Conservation (phyloP, 2,113 vertebrate species). For the Mormyrus iriodes region DNA sequence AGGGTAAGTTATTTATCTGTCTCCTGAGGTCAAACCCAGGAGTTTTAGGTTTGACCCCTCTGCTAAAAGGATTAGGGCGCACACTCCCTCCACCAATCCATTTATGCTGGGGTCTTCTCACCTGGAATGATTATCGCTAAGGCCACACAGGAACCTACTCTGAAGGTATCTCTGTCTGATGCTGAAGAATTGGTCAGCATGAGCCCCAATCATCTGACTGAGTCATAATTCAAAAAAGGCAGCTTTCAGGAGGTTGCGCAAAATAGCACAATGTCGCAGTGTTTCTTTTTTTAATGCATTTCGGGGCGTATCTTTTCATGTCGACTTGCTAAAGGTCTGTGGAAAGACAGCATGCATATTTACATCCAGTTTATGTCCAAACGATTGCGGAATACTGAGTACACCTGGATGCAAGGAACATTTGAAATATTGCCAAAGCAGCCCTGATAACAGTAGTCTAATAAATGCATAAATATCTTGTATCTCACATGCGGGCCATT, state of each 20-base stretch:
- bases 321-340: not conserved
- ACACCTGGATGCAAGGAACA: not conserved
- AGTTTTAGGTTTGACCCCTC: slow-evolving; percentile 4
- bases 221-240: not conserved
- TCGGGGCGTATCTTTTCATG: not conserved
- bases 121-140: not conserved
- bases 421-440: not conserved
- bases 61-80: slow-evolving; percentile 4
- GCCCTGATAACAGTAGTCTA: not conserved
- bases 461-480: not conserved
- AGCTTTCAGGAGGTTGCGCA: not conserved
- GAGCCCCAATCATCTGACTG: not conserved
- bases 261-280: not conserved
- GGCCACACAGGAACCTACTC: not conserved
- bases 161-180: not conserved
- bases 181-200: not conserved
- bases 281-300: not conserved
- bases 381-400: not conserved
- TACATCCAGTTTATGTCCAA: not conserved
- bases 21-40: not conserved
- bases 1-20: not conserved
- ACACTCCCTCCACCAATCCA: not conserved
- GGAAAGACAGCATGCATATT: not conserved
- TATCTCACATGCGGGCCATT: not conserved
- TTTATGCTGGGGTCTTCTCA: not conserved